A percentile compares a stretch with the other conserved stretches of the same genome.
Evolutionary conservation across 2,113 vertebrate genomes (phyloP).

Genomic region (Vanacampus margaritifer): DNA sequence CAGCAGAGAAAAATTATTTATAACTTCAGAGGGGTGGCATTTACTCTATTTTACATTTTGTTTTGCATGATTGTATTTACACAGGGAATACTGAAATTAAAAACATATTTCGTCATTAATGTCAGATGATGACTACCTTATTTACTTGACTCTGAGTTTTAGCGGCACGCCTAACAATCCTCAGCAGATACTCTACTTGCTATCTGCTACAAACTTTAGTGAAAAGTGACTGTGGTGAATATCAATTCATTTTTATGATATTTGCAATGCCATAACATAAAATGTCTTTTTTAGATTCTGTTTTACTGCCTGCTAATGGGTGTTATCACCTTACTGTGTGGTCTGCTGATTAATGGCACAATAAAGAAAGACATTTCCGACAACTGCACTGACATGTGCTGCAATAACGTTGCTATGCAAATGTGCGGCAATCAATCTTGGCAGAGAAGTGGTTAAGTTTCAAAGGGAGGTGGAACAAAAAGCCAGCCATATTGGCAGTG

Average conservation of each 20-base stretch:
- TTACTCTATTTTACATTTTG: no score
- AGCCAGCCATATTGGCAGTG: constrained; percentile 85
- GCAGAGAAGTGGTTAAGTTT: constrained; percentile 75
- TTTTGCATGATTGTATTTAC: background rate
- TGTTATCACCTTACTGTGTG: constrained; percentile 35
- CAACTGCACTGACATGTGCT: constrained; percentile 63
- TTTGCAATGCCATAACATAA: constrained; percentile 1
- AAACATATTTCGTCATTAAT: background rate
- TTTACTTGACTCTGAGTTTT: background rate
- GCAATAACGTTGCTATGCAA: constrained; percentile 70
- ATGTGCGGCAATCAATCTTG: constrained; percentile 77
- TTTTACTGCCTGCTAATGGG: background rate
- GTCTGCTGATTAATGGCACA: constrained; percentile 52
- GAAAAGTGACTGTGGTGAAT: background rate
- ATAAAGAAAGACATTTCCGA: constrained; percentile 67
- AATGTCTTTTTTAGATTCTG: constrained; percentile 2
- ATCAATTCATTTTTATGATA: background rate
- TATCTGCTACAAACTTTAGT: background rate
- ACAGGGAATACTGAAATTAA: background rate
- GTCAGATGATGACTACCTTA: background rate
- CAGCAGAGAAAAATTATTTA: background rate
- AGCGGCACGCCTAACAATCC: no score
- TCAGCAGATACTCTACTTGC: no score
- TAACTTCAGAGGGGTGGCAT: background rate
- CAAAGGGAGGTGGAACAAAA: constrained; percentile 70